Conservation (phyloP, 2,113 vertebrate genomes). For the Paralichthys olivaceus region DNA sequence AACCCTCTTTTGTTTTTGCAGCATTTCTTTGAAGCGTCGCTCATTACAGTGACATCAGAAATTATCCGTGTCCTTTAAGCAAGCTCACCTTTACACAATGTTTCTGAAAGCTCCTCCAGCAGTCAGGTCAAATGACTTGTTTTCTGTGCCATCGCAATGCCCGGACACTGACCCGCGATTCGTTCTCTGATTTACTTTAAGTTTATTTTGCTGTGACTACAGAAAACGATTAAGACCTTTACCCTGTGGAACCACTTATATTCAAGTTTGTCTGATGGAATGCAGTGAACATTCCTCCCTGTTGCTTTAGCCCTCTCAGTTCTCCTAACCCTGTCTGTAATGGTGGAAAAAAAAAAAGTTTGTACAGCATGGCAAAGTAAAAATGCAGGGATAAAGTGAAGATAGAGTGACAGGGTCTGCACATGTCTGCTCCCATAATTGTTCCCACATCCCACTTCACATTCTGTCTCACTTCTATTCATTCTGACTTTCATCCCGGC, state of each 20-base stretch:
- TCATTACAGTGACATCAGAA: slow-evolving; percentile 29
- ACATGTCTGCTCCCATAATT: slow-evolving; percentile 33
- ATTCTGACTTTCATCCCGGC: slow-evolving; percentile 34
- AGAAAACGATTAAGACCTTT: slow-evolving; percentile 18
- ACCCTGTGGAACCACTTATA: slow-evolving; percentile 34
- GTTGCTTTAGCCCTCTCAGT: not conserved
- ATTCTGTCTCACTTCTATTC: slow-evolving; percentile 32
- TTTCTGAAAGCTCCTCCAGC: slow-evolving; percentile 16
- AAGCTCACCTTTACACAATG: slow-evolving; percentile 4
- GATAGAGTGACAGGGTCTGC: slow-evolving; percentile 27
- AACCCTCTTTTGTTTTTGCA: too few species aligned
- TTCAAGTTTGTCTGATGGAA: slow-evolving; percentile 28
- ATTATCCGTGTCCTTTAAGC: slow-evolving; percentile 24
- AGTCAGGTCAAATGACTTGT: slow-evolving; percentile 32
- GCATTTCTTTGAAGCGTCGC: not conserved
- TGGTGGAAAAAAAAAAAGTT: slow-evolving; percentile 8
- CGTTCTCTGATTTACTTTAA: slow-evolving; percentile 10
- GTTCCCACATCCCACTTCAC: slow-evolving; percentile 43
- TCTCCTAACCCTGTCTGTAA: slow-evolving; percentile 13
- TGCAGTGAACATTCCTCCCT: slow-evolving; percentile 14
- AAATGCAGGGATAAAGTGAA: slow-evolving; percentile 13
- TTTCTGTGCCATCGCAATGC: not conserved
- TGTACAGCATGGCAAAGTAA: slow-evolving; percentile 9
- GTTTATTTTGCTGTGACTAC: slow-evolving; percentile 17
- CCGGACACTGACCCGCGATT: slow-evolving; percentile 16